phyloP scores from a whole-genome alignment of 2,797 vertebrate genomes.

The Alcedo atthis region DNA sequence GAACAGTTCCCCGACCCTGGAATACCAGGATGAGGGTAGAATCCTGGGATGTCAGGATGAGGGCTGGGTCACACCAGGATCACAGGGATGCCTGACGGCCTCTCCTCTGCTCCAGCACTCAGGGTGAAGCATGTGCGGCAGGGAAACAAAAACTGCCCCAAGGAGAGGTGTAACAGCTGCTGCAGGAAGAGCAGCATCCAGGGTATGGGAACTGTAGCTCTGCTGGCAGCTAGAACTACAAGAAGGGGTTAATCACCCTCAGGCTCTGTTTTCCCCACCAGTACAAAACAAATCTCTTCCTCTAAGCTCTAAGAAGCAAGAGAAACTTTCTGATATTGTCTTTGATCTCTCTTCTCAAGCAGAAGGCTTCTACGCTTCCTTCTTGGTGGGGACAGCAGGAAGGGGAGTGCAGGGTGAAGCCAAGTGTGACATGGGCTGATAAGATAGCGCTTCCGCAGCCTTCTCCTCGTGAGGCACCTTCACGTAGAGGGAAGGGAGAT shows the following conservation, averaged over 20 bases:
- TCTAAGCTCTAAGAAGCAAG: not conserved
- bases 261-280: not conserved
- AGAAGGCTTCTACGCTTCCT: constrained; percentile 11
- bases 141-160: not conserved
- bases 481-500: fast-evolving
- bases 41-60: not conserved
- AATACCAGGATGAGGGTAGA: not conserved
- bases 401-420: not conserved
- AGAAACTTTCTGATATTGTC: not conserved
- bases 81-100: fast-evolving
- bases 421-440: not conserved
- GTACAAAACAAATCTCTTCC: not conserved
- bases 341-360: constrained; percentile 5
- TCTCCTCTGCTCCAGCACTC: not conserved
- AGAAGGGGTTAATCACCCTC: not conserved
- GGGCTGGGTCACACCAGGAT: not conserved
- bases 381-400: not conserved
- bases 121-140: not conserved
- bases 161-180: fast-evolving
- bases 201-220: not conserved
- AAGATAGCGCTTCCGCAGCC: not conserved
- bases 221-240: not conserved
- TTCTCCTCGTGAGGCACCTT: fast-evolving
- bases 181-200: not conserved
- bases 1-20: not conserved